A percentile compares a stretch with the other conserved stretches of the same genome.
Evolutionary conservation across 2,113 vertebrate species (phyloP).

Genomic region (Corythoichthys haematopterus): DNA sequence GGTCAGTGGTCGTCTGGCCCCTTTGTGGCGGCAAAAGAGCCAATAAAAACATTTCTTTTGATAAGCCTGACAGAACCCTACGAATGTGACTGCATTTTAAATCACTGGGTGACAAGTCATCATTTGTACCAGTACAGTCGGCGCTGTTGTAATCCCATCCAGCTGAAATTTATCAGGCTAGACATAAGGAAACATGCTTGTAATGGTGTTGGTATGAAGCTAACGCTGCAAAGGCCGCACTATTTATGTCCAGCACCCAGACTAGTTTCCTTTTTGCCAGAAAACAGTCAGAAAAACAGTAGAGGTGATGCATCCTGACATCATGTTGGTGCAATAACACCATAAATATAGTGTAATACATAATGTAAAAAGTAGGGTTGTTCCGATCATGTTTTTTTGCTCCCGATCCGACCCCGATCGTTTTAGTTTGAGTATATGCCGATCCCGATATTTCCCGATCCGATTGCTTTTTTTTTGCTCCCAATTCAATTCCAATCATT

Average conservation of each 20-base stretch:
- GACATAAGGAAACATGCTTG: constrained; percentile 19
- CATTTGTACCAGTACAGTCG: not conserved
- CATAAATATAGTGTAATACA: too few relatives aligned
- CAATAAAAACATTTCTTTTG: constrained; percentile 43
- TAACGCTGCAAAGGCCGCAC: constrained; percentile 8
- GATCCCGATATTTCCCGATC: too few relatives aligned
- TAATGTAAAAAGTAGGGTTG: too few relatives aligned
- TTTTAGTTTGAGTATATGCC: too few relatives aligned
- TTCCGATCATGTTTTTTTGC: too few relatives aligned
- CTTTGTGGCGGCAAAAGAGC: constrained; percentile 8
- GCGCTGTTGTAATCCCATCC: constrained; percentile 17
- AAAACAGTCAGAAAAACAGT: too few relatives aligned
- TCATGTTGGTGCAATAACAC: too few relatives aligned
- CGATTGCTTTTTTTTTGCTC: too few relatives aligned
- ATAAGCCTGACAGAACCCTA: constrained; percentile 42
- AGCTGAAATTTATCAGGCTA: constrained; percentile 27
- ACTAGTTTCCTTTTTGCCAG: not conserved
- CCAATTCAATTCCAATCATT: too few relatives aligned
- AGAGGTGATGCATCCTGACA: too few relatives aligned
- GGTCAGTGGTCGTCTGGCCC: constrained; percentile 30
- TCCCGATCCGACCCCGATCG: too few relatives aligned
- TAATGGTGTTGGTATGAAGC: constrained; percentile 28
- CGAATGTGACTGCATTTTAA: constrained; percentile 1
- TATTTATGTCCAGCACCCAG: not conserved
- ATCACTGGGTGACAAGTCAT: not conserved